Base-by-base conservation (phyloP, 1,140 invertebrate species). In the Temnothorax nylanderi region DNA sequence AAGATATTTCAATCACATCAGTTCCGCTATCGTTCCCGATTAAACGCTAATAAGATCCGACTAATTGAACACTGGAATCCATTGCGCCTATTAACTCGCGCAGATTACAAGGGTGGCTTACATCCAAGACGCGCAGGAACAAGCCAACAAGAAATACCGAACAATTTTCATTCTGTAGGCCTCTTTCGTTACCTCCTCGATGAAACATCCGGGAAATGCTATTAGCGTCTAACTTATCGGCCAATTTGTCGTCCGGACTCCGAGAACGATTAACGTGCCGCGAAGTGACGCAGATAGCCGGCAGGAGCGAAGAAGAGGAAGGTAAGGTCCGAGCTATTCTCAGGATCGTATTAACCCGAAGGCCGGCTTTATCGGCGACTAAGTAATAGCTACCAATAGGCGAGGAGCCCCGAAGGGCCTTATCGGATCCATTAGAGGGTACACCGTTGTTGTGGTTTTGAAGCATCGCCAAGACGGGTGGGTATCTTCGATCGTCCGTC, bases 331-430 rank as follows among this genome's bases (percentile, higher is more conserved):
- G 44, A 74, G 74, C 71, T 88, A 81, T 87, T 81, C 80, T 44
- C 47, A 69, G 49, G 32, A 3, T 82, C 44, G 74, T 49, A 91
- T 92, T 92, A 93, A 92, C 86, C 86, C 77, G 74, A 65, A 82
- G 72, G 41, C 34, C 82, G 37, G 74, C 34, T 90, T 93, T 93
- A 93, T 93, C 92, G 81, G 75, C 81, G 71, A 26, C 88, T 93
- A 93, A 94, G 88, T 93, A 93, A 93, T 94, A 93, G 91, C 85
- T 90, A 91, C 89, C 92, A 93, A 93, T 93, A 92, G 81, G 87
- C 90, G 88, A 89, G 54, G 21, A 69, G 62, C 26, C 49, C 41
- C 72, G 56, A 11, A 67, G 56, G 8, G 47, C 47, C 92, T 93
- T 93, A 93, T 93, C 92, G 64, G 60, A 51, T 87, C 91, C 92